A percentile compares a stretch with the other conserved stretches of the same genome.
Conservation (phyloP, 1,140 invertebrate genomes). For the Drosophila ogumai region DNA sequence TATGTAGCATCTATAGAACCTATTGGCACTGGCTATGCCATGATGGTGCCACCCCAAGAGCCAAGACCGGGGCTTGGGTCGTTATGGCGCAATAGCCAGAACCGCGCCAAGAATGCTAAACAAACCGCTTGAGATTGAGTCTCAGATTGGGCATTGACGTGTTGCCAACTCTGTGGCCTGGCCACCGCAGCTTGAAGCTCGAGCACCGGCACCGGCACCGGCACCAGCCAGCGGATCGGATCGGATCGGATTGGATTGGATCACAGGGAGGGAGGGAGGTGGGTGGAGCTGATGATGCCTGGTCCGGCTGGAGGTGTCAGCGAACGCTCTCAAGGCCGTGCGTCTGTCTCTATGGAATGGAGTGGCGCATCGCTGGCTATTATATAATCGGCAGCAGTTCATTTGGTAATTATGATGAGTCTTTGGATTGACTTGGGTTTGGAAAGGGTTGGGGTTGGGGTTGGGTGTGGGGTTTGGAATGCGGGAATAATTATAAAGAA, state of each 20-base stretch:
- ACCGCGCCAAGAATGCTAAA: conserved; percentile 70
- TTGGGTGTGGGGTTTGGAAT: conserved; percentile 3
- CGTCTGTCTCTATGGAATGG: conserved; percentile 34
- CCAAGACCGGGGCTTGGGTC: conserved; percentile 12
- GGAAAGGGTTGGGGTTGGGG: neutral
- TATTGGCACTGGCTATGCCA: neutral
- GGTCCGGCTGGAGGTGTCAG: conserved; percentile 57
- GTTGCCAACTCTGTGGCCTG: conserved; percentile 52
- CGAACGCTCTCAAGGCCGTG: conserved; percentile 71
- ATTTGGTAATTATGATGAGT: conserved; percentile 62
- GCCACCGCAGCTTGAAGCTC: conserved; percentile 16
- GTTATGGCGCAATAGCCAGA: conserved; percentile 66
- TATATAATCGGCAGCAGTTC: conserved; percentile 72
- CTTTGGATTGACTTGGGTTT: neutral
- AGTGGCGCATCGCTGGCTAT: conserved; percentile 68
- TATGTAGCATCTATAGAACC: neutral
- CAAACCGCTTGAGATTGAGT: conserved; percentile 56
- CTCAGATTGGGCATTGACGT: conserved; percentile 42
- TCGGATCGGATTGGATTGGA: conserved; percentile 5
- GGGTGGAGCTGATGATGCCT: conserved; percentile 29
- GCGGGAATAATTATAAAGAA: conserved; percentile 10
- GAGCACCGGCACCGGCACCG: neutral
- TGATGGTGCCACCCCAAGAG: conserved; percentile 7
- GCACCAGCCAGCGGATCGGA: conserved; percentile 15
- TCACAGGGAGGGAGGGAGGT: neutral